Evolutionary conservation across 2,113 vertebrate genomes (phyloP).

Genomic region (Buteo buteo): DNA sequence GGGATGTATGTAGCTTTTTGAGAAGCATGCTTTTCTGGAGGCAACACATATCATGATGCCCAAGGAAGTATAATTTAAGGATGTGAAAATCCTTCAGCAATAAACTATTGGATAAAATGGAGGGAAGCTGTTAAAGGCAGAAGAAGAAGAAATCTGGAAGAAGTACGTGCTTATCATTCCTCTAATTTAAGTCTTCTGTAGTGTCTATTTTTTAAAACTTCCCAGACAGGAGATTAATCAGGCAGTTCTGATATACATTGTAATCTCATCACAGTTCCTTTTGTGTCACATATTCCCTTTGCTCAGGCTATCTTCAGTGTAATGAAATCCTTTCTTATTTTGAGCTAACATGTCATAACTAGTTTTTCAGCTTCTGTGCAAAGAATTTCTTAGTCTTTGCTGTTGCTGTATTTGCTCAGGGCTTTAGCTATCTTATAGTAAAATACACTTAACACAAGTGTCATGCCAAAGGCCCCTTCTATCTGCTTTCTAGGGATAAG

Average conservation of each 20-base stretch:
- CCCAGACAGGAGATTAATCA: neutral
- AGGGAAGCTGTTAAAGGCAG: neutral
- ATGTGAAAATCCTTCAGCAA: neutral
- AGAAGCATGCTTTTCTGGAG: neutral
- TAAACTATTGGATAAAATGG: neutral
- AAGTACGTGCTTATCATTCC: neutral
- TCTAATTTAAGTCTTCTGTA: neutral
- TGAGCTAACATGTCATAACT: neutral
- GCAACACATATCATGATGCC: neutral
- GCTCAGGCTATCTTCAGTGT: neutral
- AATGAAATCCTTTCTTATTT: conserved; percentile 13
- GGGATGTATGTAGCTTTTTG: neutral
- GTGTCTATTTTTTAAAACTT: neutral
- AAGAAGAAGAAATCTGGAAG: neutral
- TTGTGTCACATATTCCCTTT: neutral
- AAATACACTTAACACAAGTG: neutral
- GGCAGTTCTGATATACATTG: neutral
- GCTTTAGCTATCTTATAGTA: neutral
- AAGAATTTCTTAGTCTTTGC: neutral
- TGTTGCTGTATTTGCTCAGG: neutral
- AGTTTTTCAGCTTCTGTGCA: neutral
- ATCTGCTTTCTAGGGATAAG: neutral
- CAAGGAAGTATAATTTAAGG: neutral
- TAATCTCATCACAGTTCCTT: neutral
- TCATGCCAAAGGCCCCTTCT: neutral